phyloP scores from a whole-genome alignment of 2,797 vertebrate genomes.

The Amazona finschi region DNA sequence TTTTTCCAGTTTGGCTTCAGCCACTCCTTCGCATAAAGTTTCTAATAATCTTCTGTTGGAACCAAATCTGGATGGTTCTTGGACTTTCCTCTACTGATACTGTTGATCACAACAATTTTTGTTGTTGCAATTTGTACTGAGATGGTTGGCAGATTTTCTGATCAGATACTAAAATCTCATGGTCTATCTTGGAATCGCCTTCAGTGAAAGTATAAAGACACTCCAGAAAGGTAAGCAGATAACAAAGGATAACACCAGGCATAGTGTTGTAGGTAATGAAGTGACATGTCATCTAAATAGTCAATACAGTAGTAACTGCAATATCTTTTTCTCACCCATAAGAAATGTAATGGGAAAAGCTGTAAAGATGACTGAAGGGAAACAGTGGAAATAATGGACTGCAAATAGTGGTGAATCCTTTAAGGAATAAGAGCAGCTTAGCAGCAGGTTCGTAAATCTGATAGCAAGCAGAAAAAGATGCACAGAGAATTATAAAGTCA shows the following conservation, averaged over 20 bases:
- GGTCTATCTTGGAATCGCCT: not conserved
- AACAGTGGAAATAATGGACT: not conserved
- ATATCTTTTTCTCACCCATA: not conserved
- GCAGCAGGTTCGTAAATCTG: not conserved
- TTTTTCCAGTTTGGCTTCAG: conserved; percentile 44
- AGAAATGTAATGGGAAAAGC: not conserved
- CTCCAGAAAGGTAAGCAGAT: not conserved
- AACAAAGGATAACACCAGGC: not conserved
- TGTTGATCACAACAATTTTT: not conserved
- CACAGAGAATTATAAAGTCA: not conserved
- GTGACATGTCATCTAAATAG: not conserved
- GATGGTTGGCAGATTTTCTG: not conserved
- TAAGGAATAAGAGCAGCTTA: not conserved
- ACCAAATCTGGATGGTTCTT: not conserved
- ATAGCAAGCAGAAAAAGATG: not conserved
- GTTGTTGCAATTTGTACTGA: not conserved
- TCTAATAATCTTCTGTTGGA: conserved; percentile 31
- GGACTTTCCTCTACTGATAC: conserved; percentile 5
- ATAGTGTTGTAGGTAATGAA: not conserved
- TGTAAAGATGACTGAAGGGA: not conserved
- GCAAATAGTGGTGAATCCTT: not conserved
- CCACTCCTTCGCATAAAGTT: not conserved
- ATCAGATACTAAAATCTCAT: not conserved
- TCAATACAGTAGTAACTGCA: not conserved
- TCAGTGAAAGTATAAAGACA: not conserved